A percentile compares a stretch with the other conserved stretches of the same genome.
Evolutionary conservation across 1,140 invertebrate species (phyloP).

Genomic region (Drosophila suzukii): DNA sequence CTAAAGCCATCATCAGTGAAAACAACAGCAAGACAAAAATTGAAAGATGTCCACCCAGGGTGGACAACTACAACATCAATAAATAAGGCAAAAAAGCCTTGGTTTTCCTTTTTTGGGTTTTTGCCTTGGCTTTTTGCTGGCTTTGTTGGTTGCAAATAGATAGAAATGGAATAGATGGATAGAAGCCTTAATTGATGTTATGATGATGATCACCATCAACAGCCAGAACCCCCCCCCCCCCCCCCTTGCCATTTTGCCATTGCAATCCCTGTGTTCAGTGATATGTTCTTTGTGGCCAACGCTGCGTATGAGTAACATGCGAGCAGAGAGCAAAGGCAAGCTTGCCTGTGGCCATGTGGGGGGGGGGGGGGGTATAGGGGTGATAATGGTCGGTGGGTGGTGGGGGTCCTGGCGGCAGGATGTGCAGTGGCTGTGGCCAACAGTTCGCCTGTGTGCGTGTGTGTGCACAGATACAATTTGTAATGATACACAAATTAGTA

Average conservation of each 20-base stretch:
- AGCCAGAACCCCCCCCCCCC: neutral
- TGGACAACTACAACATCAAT: constrained; percentile 2
- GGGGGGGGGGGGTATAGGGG: neutral
- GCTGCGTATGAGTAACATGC: constrained; percentile 69
- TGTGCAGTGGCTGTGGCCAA: constrained; percentile 42
- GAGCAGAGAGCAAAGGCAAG: constrained; percentile 20
- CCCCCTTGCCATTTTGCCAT: constrained; percentile 42
- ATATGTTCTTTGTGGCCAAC: constrained; percentile 69
- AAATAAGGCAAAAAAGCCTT: constrained; percentile 18
- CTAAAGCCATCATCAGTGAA: constrained; percentile 16
- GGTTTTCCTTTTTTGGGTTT: constrained; percentile 45
- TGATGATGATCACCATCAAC: constrained; percentile 59
- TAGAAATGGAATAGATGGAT: constrained; percentile 54
- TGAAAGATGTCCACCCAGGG: constrained; percentile 39
- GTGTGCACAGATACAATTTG: constrained; percentile 75
- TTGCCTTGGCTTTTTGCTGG: constrained; percentile 38
- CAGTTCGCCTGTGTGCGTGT: constrained; percentile 23
- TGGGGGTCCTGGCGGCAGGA: constrained; percentile 1
- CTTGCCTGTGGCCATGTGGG: neutral
- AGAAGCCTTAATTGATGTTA: constrained; percentile 73
- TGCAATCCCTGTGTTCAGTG: constrained; percentile 41
- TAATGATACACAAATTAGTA: constrained; percentile 84
- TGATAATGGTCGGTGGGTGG: neutral
- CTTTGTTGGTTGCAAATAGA: constrained; percentile 58
- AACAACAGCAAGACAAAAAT: constrained; percentile 24